These are phyloP conservation scores for Watsonalla binaria DNA, from an alignment of 2,888 invertebrate species.

Conservation along the genomic window DNA sequence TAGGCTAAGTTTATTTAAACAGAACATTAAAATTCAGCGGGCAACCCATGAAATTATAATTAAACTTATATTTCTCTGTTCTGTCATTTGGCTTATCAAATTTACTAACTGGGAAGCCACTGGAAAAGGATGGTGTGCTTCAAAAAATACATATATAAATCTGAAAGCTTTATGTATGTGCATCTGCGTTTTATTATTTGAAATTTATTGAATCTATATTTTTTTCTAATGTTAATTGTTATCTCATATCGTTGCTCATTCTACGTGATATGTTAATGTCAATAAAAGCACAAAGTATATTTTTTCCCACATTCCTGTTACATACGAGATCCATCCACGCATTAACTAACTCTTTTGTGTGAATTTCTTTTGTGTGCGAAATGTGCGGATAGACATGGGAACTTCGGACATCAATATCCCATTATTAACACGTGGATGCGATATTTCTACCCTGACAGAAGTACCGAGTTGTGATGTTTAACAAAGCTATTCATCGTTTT, in stretches of 20 bases:
- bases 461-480: slow-evolving; percentile 42
- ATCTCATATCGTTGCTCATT: background rate
- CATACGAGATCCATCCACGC: slow-evolving; percentile 7
- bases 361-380: slow-evolving; percentile 27
- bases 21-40: too few species aligned
- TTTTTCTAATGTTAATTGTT: slow-evolving; percentile 9
- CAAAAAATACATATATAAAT: too few species aligned
- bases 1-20: too few species aligned
- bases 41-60: too few species aligned
- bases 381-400: slow-evolving; percentile 23
- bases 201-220: too few species aligned
- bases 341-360: slow-evolving; percentile 24
- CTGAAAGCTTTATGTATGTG: too few species aligned
- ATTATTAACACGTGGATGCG: slow-evolving; percentile 45
- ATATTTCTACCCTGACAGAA: slow-evolving; percentile 42
- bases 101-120: too few species aligned
- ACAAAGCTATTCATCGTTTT: slow-evolving; percentile 62
- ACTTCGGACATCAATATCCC: slow-evolving; percentile 32
- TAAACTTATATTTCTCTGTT: too few species aligned
- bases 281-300: background rate
- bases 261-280: background rate
- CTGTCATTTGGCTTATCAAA: too few species aligned
- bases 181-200: too few species aligned
- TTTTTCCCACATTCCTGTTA: slow-evolving; percentile 3
- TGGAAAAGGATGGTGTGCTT: too few species aligned